Percentiles rank a stretch among this genome's conserved stretches.
Conservation (phyloP, 64 coral and sea anemone species). For the Montipora capricornis region DNA sequence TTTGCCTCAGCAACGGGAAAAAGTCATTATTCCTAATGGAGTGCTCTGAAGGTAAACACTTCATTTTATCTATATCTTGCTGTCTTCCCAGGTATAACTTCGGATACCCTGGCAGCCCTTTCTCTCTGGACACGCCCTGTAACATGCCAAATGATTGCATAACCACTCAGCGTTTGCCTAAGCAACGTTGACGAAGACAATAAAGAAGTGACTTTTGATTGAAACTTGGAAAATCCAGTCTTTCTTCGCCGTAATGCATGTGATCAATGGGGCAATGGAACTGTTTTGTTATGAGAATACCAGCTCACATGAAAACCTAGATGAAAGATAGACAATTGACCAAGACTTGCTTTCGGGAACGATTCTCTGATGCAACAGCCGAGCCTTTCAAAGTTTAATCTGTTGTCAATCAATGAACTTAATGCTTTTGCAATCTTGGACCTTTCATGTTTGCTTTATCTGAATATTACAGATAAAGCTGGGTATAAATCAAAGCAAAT, state of each 20-base stretch:
- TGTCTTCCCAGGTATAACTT: neutral
- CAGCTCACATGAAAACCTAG: neutral
- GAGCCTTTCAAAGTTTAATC: neutral
- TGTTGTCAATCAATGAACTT: neutral
- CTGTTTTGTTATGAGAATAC: neutral
- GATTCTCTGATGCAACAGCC: neutral
- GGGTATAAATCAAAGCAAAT: neutral
- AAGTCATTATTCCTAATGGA: too few species aligned
- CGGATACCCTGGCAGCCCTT: too few species aligned
- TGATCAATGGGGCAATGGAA: neutral
- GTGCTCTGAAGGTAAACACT: neutral
- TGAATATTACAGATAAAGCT: slow-evolving; percentile 48
- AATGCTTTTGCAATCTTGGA: neutral
- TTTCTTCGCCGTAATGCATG: neutral
- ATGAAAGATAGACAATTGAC: neutral
- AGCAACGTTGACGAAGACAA: neutral
- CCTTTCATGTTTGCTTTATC: slow-evolving; percentile 6
- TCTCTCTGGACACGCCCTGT: neutral
- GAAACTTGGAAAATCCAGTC: neutral
- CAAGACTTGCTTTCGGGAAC: neutral
- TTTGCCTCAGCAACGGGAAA: too few species aligned
- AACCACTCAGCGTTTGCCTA: neutral
- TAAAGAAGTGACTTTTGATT: neutral
- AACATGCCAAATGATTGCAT: neutral
- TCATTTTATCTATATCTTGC: neutral